Percentiles rank a stretch among this genome's conserved stretches.
Conservation (phyloP, 2,888 invertebrate species). For the Kuschelorhynchus macadamiae region DNA sequence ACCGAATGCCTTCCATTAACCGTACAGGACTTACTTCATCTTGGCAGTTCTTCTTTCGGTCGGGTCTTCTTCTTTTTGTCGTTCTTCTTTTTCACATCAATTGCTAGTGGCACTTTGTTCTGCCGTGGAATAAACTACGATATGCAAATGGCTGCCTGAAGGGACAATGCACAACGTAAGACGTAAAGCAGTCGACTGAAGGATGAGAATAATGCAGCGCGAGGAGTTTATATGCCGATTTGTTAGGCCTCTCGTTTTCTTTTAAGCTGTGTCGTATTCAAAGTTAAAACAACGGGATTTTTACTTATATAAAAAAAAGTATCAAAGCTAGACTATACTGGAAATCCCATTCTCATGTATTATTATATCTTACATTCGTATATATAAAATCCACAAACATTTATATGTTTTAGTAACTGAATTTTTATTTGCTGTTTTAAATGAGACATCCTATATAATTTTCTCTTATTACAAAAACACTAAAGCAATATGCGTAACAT, state of each 20-base stretch:
- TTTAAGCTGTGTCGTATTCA: too few relatives aligned
- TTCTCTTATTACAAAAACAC: too few relatives aligned
- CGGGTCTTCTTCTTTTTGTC: constrained; percentile 38
- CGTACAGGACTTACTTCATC: constrained; percentile 46
- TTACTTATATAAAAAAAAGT: too few relatives aligned
- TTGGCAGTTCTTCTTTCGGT: constrained; percentile 47
- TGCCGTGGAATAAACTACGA: constrained; percentile 50
- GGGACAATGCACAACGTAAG: constrained; percentile 47
- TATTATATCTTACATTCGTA: too few relatives aligned
- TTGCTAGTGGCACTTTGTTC: constrained; percentile 52
- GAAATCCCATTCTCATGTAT: too few relatives aligned
- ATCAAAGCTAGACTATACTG: too few relatives aligned
- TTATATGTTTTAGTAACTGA: too few relatives aligned
- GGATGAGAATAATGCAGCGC: constrained; percentile 41
- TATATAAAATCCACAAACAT: too few relatives aligned
- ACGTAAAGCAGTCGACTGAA: constrained; percentile 45
- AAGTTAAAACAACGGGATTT: too few relatives aligned
- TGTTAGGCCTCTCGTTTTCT: constrained; percentile 16
- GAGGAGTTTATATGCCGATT: constrained; percentile 43
- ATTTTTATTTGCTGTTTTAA: too few relatives aligned
- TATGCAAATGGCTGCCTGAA: constrained; percentile 50
- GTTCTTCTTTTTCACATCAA: constrained; percentile 47
- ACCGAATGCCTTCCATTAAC: constrained; percentile 47
- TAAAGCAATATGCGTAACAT: too few relatives aligned
- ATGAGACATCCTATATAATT: too few relatives aligned